Conservation (phyloP, 2,888 invertebrate genomes). For the Hoplodrina ambigua region DNA sequence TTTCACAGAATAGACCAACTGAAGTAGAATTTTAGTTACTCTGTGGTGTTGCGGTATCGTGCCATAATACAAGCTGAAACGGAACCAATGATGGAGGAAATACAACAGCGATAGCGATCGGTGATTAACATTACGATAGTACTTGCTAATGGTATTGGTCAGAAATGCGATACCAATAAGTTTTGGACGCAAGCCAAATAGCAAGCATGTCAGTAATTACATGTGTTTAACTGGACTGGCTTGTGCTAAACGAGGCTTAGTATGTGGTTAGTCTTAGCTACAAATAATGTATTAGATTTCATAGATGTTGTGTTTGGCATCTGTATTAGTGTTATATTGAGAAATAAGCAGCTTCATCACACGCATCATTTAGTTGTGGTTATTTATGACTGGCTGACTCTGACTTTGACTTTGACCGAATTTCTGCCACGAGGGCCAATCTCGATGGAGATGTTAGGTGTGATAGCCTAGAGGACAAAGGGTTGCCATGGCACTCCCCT, state of each 20-base stretch:
- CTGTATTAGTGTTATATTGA: neutral
- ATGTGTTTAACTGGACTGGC: slow-evolving; percentile 47
- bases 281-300: slow-evolving; percentile 28
- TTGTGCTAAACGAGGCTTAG: slow-evolving; percentile 40
- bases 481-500: too few relatives aligned
- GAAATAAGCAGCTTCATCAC: neutral
- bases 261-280: slow-evolving; percentile 25
- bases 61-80: slow-evolving; percentile 35
- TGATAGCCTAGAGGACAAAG: too few relatives aligned
- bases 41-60: slow-evolving; percentile 21
- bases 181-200: slow-evolving; percentile 60
- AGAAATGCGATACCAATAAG: slow-evolving; percentile 61
- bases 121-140: slow-evolving; percentile 56
- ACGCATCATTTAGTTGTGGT: neutral
- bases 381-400: too few relatives aligned
- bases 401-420: too few relatives aligned
- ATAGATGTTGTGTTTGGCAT: slow-evolving; percentile 17
- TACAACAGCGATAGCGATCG: slow-evolving; percentile 50
- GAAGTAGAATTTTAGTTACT: slow-evolving; percentile 14
- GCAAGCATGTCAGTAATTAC: slow-evolving; percentile 57
- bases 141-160: slow-evolving; percentile 60
- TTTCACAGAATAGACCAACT: neutral
- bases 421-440: too few relatives aligned
- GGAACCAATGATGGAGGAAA: slow-evolving; percentile 55
- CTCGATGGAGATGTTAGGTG: too few relatives aligned